These are phyloP conservation scores for Sebastes itinus DNA, from an alignment of 2,797 vertebrate genomes.

Conservation along the genomic window DNA sequence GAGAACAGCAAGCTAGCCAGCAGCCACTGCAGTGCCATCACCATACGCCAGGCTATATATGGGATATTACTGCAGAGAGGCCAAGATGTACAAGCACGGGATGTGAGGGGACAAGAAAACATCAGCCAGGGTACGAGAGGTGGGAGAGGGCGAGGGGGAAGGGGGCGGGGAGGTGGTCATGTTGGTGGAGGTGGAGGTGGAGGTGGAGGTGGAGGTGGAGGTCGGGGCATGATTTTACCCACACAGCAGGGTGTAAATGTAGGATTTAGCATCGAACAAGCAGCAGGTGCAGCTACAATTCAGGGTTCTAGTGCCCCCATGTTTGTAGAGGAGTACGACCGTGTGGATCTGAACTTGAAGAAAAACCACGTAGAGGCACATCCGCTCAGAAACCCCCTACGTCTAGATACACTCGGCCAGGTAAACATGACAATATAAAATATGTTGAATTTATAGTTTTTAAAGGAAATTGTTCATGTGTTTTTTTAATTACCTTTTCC, in stretches of 20 bases:
- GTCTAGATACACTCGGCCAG: conserved; percentile 82
- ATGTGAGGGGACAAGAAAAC: conserved; percentile 6
- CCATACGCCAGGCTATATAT: conserved; percentile 89
- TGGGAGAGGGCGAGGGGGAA: conserved; percentile 27
- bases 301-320: background rate
- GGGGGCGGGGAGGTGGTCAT: conserved; percentile 22
- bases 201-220: conserved; percentile 25
- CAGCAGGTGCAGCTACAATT: background rate
- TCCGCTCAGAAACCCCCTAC: conserved; percentile 56
- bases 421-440: conserved; percentile 69
- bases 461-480: background rate
- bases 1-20: conserved; percentile 88
- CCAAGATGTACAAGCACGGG: background rate
- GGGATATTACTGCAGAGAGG: conserved; percentile 81
- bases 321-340: conserved; percentile 88
- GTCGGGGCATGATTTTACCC: conserved; percentile 10
- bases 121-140: conserved; percentile 34
- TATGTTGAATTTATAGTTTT: background rate
- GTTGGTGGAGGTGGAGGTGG: background rate
- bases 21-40: conserved; percentile 82
- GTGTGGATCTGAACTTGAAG: conserved; percentile 84
- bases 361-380: conserved; percentile 79
- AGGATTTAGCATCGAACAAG: conserved; percentile 56
- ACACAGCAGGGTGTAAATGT: conserved; percentile 10
- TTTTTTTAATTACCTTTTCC: background rate